Base-by-base conservation (phyloP, 1,140 invertebrate genomes). In the Ostrea edulis region DNA sequence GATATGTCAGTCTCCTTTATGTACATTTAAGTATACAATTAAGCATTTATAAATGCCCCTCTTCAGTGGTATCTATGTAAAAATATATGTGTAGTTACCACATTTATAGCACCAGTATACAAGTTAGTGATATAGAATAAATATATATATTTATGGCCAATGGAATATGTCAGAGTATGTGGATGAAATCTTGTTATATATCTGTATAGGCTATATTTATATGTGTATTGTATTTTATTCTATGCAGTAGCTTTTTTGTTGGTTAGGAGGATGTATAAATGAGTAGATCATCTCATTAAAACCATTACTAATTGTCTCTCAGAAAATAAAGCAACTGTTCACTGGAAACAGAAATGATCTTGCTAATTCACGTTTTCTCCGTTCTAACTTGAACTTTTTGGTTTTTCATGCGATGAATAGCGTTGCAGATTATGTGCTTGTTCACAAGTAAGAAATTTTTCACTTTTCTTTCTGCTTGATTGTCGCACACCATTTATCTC, bases 371-470 rank as follows among this genome's bases (percentile, higher is more conserved):
- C 68, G 25, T 22, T 29, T 77, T 77, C 25, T 77, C 68, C 68
- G 25, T 77, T 25, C 25, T 77, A 77, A 77, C 68, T 77, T 77
- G 68, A 77, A 77, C 68, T 77, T 77, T 77, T 77, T 77, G 68
- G 68, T 77, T 77, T 77, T 77, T 77, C 68, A 77, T 77, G 68
- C 68, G 68, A 77, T 77, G 68, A 77, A 77, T 77, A 77, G 68
- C 68, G 68, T 77, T 77, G 68, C 68, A 77, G 68, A 77, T 77
- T 77, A 77, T 77, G 68, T 77, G 68, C 68, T 77, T 77, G 68
- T 77, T 77, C 68, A 77, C 68, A 77, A 77, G 68, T 77, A 77
- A 77, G 68, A 77, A 77, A 77, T 77, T 77, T 77, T 77, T 25
- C 25, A 22, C n/a, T 77, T 77, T 77, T 77, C 68, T 77, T 77